Base-by-base conservation (phyloP, 2,797 vertebrate species). In the Coendou prehensilis region DNA sequence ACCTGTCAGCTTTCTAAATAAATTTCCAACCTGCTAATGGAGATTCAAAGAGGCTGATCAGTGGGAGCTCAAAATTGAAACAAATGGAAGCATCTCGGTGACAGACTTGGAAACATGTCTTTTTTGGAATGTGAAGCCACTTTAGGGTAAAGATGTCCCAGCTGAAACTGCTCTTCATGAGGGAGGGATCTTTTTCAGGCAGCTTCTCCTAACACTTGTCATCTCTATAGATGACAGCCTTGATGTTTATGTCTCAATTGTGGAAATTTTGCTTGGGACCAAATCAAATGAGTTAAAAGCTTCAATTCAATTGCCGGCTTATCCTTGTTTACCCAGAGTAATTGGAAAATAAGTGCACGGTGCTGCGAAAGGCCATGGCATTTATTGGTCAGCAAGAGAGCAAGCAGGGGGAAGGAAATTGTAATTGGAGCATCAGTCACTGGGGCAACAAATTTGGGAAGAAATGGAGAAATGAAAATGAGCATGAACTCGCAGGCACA, bases 1-100 rank as follows among this genome's bases (percentile, higher is more conserved):
- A 98, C 97, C 98, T 98, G 98, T 99, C 98, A 97, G 97, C 95
- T 98, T 98, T 98, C 98, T 98, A 98, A 99, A 99, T 98, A 98
- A 98, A 99, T 98, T 98, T 98, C 97, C 97, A 94, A 71, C 97
- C 96, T 90, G 97, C 98, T 99, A 99, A 99, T 99, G 98, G 98
- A 99, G 98, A 99, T 99, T 98, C 98, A 99, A 98, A 97, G 98
- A 98, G 98, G 98, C 97, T 98, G 97, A 96, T 96, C 94, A 96
- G 87, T 87, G 37, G 82, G 81, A 87, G 93, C 95, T 98, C 86
- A 79, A 94, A 96, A 98, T 93, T 56, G 98, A 97, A 98, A 98
- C 97, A 98, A 97, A 98, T 91, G 96, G 97, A 90, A 91, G 82
- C 37, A 41, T 96, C 96, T 80, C 94, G 87, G 93, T 15, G 91